Base-by-base conservation (phyloP, 2,113 vertebrate genomes). In the Sphaerodactylus townsendi region DNA sequence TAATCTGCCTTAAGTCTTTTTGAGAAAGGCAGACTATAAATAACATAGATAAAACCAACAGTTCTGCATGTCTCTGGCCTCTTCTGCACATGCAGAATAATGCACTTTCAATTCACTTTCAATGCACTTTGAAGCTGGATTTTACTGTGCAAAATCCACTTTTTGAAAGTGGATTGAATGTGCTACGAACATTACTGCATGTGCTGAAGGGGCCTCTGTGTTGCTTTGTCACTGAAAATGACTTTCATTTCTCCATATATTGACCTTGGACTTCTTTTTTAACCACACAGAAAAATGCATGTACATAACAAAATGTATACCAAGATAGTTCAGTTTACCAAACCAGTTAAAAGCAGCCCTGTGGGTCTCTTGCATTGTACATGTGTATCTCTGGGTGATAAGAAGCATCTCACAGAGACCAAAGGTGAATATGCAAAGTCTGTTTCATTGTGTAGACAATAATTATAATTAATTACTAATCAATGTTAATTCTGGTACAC, bases 401-500 rank as follows among this genome's bases (percentile, higher is more conserved):
- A 53, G 19, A 39, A 72, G 33, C 41, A 37, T 39, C 44, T 79
- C 50, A 48, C 21, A 64, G 14, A 72, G 68, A 78, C 39, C 75
- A 85, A 79, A 46, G 41, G 68, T 62, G 50, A 23, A 72, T 79
- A 69, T 79, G 68, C n/a, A 72, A 79, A 37, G 25, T 25, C n/a
- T 71, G 71, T 72, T 85, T 64, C 71, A 79, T 72, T 79, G 39
- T 79, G 83, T 64, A 79, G n/a, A 78, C 68, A 85, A 85, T 79
- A 79, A 85, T 79, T 71, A 79, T 64, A 85, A 79, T 85, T 79
- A 85, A 85, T 85, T 79, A 72, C 76, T 79, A 72, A 79, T 79
- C 78, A 78, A 19, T 62, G 75, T 48, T 77, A 78, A 84, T 84
- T 62, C 59, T 62, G 59, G 59, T 62, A 62, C 59, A 62, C 78